A percentile compares a stretch with the other conserved stretches of the same genome.
Conservation (phyloP, 2,888 invertebrate species). For the Mimachlamys varia region DNA sequence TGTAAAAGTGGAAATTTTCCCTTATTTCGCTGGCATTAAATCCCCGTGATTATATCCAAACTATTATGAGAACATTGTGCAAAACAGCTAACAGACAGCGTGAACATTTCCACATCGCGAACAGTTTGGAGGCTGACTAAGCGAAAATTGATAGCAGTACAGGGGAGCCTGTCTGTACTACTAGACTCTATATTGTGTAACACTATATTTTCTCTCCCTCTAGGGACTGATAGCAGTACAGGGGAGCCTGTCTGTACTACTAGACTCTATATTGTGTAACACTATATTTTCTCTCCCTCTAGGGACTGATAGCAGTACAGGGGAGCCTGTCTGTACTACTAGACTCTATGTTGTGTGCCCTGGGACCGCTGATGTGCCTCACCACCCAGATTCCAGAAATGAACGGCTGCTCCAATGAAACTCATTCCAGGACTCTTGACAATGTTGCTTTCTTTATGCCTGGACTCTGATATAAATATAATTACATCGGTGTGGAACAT, state of each 20-base stretch:
- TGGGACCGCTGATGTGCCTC: conserved; percentile 93
- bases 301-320: conserved; percentile 82
- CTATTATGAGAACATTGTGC: too few species aligned
- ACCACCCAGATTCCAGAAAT: conserved; percentile 92
- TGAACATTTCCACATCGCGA: too few species aligned
- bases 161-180: conserved; percentile 88
- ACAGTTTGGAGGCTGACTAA: too few species aligned
- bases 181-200: too few species aligned
- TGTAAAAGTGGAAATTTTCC: too few species aligned
- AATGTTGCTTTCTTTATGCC: conserved; percentile 98
- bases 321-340: conserved; percentile 95
- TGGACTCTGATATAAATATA: conserved; percentile 83
- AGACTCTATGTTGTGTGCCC: conserved; percentile 95
- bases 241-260: conserved; percentile 94
- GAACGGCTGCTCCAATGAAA: conserved; percentile 85
- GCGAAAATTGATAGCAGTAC: conserved; percentile 80
- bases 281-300: too few species aligned
- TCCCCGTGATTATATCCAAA: too few species aligned
- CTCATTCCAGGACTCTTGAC: conserved; percentile 89
- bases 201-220: too few species aligned
- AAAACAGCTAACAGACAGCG: too few species aligned
- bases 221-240: conserved; percentile 82
- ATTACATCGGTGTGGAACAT: not conserved
- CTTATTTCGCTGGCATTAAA: too few species aligned
- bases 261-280: conserved; percentile 92